These are phyloP conservation scores for Coregonus ussuriensis DNA, from an alignment of 2,797 vertebrate species.

Conservation along the genomic window DNA sequence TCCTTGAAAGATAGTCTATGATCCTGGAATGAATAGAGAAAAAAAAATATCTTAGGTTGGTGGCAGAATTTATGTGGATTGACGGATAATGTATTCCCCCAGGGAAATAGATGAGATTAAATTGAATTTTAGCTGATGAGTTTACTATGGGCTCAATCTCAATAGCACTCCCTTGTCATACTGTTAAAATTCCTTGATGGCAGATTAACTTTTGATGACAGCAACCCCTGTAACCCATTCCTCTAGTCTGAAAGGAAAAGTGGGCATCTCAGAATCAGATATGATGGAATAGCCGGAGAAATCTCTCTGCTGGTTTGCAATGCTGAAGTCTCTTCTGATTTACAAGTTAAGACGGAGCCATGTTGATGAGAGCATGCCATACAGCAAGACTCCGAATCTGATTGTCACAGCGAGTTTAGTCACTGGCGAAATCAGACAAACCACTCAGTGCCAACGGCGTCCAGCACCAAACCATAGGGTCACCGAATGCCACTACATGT, in stretches of 20 bases:
- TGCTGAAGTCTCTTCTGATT: conserved; percentile 27
- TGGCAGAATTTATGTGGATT: too few relatives aligned
- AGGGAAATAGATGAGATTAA: too few relatives aligned
- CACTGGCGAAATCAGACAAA: conserved; percentile 34
- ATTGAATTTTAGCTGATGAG: too few relatives aligned
- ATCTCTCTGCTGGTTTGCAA: conserved; percentile 17
- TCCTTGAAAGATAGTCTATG: not conserved
- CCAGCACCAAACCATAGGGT: conserved; percentile 18
- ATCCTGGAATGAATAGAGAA: not conserved
- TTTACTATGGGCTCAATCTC: not conserved
- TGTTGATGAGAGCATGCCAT: conserved; percentile 18
- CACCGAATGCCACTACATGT: conserved; percentile 35
- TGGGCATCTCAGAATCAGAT: not conserved
- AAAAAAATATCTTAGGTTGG: too few relatives aligned
- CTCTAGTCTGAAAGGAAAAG: not conserved
- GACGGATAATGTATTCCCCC: too few relatives aligned
- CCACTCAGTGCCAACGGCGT: conserved; percentile 31
- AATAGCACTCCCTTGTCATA: not conserved
- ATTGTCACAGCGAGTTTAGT: conserved; percentile 40
- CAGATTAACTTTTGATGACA: not conserved
- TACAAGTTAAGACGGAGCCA: conserved; percentile 31
- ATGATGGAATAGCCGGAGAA: not conserved
- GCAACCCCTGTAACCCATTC: not conserved
- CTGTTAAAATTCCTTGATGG: not conserved
- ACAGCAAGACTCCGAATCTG: conserved; percentile 30